Percentiles rank a stretch among this genome's conserved stretches.
phyloP scores from a whole-genome alignment of 2,113 vertebrate species.

The Peromyscus leucopus region DNA sequence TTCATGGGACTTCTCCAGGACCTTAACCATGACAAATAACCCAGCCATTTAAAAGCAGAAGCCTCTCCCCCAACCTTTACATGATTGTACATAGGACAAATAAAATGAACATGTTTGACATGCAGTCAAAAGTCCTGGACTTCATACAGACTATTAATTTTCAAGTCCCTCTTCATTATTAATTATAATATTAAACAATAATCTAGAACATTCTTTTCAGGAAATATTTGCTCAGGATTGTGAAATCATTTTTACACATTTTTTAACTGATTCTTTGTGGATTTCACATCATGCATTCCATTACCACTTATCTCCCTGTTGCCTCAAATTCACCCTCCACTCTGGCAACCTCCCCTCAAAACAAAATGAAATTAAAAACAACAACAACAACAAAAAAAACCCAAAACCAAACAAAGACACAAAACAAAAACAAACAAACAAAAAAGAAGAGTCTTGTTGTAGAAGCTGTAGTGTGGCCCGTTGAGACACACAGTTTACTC shows the following conservation, averaged over 20 bases:
- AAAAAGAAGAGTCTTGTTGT: not conserved
- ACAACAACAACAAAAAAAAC: not conserved
- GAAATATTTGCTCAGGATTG: not conserved
- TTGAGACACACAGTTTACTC: not conserved
- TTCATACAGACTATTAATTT: not conserved
- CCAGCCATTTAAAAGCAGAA: not conserved
- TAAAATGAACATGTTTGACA: not conserved
- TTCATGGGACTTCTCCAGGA: no score
- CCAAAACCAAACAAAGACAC: not conserved
- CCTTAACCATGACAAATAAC: not conserved
- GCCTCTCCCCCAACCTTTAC: not conserved
- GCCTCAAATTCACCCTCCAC: not conserved
- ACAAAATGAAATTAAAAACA: not conserved
- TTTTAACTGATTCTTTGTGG: not conserved
- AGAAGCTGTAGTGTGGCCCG: not conserved
- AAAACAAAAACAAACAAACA: not conserved
- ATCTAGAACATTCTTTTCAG: not conserved
- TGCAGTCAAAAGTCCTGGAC: not conserved
- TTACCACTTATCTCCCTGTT: not conserved
- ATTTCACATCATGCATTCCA: not conserved
- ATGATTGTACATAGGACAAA: not conserved
- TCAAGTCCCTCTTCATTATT: not conserved
- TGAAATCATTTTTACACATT: constrained; percentile 17
- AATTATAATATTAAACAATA: constrained; percentile 15
- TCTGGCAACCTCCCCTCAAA: not conserved